Percentiles rank a stretch among this genome's conserved stretches.
Conservation (phyloP, 2,113 vertebrate genomes). For the Cavia aperea region DNA sequence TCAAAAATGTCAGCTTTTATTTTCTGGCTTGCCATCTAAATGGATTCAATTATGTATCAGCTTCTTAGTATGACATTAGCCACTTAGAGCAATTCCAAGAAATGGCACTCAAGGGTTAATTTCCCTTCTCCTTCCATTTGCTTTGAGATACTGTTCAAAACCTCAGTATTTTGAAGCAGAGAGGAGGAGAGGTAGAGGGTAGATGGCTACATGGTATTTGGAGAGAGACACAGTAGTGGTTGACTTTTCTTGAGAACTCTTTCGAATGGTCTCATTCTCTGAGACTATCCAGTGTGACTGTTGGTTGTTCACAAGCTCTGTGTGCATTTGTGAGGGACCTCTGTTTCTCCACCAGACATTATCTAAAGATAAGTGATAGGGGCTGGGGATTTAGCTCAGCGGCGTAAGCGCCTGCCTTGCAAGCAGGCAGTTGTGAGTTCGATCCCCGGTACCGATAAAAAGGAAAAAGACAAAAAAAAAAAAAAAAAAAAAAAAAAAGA, state of each 20-base stretch:
- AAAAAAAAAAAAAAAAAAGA: too few relatives aligned
- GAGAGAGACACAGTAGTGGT: not conserved
- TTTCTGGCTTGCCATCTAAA: not conserved
- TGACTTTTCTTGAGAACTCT: not conserved
- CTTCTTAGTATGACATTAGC: not conserved
- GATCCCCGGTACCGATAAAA: too few relatives aligned
- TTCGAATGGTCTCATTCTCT: not conserved
- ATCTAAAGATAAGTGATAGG: not conserved
- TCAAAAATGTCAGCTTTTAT: constrained; percentile 28
- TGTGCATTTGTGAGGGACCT: not conserved
- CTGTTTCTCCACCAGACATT: constrained; percentile 8
- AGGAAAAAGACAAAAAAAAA: too few relatives aligned
- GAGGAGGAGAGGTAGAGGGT: not conserved
- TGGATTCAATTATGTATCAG: not conserved
- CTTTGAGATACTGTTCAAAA: constrained; percentile 8
- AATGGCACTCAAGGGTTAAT: not conserved
- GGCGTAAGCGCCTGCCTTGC: too few relatives aligned
- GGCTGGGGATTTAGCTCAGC: too few relatives aligned
- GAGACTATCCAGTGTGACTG: not conserved
- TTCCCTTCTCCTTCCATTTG: not conserved
- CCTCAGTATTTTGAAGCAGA: not conserved
- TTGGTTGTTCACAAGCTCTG: not conserved
- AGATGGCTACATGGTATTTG: not conserved
- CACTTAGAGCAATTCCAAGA: not conserved
- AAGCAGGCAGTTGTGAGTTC: too few relatives aligned